Percentiles rank a stretch among this genome's conserved stretches.
phyloP scores from a whole-genome alignment of 2,113 vertebrate genomes.

The Apodemus sylvaticus region DNA sequence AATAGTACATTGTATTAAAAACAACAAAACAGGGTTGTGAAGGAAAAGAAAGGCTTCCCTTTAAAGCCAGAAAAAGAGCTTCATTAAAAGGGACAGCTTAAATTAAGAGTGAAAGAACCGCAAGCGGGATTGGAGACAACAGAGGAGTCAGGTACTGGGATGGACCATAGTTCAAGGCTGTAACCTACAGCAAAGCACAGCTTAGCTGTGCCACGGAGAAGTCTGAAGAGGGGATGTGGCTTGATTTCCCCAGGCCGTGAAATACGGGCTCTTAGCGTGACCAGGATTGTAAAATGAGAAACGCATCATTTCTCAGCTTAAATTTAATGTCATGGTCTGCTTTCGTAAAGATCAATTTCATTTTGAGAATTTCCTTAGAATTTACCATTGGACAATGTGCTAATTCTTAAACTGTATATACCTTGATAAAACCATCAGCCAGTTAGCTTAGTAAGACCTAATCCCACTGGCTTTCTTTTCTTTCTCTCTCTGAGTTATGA shows the following conservation, averaged over 20 bases:
- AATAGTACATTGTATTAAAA: neutral
- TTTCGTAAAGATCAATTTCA: constrained; percentile 4
- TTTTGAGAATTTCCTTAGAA: constrained; percentile 16
- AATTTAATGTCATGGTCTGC: neutral
- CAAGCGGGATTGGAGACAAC: neutral
- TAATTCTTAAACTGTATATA: neutral
- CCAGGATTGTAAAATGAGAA: neutral
- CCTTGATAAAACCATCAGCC: neutral
- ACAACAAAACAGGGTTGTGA: no score
- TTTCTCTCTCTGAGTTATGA: neutral
- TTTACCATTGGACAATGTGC: neutral
- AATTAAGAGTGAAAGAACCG: neutral
- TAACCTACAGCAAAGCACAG: neutral
- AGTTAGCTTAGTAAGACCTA: neutral
- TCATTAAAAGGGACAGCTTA: neutral
- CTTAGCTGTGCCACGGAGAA: no score
- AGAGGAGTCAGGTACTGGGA: neutral
- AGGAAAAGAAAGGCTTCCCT: neutral
- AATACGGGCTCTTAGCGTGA: neutral
- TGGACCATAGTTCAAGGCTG: neutral
- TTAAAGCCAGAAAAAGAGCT: neutral
- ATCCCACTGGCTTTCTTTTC: neutral
- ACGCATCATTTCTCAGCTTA: neutral
- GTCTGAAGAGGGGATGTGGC: neutral
- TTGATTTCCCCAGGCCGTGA: neutral